These are phyloP conservation scores for Hyposoter didymator DNA, from an alignment of 2,888 invertebrate species.

Conservation along the genomic window DNA sequence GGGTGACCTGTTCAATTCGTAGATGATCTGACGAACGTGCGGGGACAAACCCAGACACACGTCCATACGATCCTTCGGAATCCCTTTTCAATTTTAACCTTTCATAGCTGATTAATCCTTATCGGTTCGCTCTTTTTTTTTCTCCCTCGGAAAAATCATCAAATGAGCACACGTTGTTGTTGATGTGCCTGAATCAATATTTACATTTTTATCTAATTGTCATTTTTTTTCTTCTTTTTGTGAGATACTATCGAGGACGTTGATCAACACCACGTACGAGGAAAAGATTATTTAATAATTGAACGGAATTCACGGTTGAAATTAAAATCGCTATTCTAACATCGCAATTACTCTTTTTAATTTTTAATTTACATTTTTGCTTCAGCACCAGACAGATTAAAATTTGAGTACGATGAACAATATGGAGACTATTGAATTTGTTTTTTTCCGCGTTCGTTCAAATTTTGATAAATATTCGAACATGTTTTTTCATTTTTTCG, in stretches of 20 bases:
- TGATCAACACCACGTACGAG: neutral
- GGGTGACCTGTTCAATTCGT: neutral
- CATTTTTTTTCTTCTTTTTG: neutral
- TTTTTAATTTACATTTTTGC: neutral
- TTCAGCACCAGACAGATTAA: neutral
- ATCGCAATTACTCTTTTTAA: too few relatives aligned
- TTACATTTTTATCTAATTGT: neutral
- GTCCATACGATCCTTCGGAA: neutral
- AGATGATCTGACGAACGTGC: neutral
- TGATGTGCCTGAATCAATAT: neutral
- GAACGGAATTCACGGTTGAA: neutral
- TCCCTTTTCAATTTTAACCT: neutral
- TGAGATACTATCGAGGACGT: neutral
- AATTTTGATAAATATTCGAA: too few relatives aligned
- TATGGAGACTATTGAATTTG: neutral
- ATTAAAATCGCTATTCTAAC: too few relatives aligned
- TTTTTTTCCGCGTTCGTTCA: too few relatives aligned
- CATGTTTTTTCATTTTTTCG: too few relatives aligned
- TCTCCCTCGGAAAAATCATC: slow-evolving; percentile 1
- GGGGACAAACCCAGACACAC: neutral
- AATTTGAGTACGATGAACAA: neutral
- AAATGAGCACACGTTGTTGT: neutral
- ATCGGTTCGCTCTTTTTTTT: neutral
- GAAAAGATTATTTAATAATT: neutral
- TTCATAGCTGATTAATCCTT: neutral